These are phyloP conservation scores for Anoplophora glabripennis DNA, from an alignment of 1,140 invertebrate species.

Conservation along the genomic window DNA sequence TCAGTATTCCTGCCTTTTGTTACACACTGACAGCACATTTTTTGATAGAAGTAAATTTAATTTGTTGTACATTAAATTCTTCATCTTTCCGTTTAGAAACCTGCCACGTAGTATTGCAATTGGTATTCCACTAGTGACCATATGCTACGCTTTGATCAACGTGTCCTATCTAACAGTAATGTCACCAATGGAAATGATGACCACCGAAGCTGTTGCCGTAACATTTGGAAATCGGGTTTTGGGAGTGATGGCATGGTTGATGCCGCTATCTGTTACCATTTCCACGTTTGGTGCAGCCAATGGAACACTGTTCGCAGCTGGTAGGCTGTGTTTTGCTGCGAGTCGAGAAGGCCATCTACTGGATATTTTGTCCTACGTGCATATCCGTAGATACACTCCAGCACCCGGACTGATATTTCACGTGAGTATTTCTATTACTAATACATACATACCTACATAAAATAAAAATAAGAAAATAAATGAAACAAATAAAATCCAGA, in stretches of 20 bases:
- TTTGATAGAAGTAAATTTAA: too few relatives aligned
- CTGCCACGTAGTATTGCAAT: constrained; percentile 94
- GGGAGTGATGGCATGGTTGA: constrained; percentile 85
- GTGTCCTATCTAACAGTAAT: constrained; percentile 96
- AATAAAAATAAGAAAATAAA: too few relatives aligned
- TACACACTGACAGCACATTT: too few relatives aligned
- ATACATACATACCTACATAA: too few relatives aligned
- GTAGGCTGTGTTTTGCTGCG: constrained; percentile 90
- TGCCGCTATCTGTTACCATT: constrained; percentile 92
- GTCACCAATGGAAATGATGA: constrained; percentile 90
- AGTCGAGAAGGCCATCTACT: constrained; percentile 92
- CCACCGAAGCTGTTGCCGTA: constrained; percentile 94
- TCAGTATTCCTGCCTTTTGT: too few relatives aligned
- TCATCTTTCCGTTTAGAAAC: too few relatives aligned
- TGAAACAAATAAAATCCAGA: too few relatives aligned
- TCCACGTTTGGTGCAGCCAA: constrained; percentile 97
- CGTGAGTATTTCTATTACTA: constrained; percentile 69
- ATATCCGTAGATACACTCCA: constrained; percentile 86
- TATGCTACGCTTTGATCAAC: constrained; percentile 95
- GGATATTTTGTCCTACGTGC: constrained; percentile 90
- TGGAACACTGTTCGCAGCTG: constrained; percentile 89
- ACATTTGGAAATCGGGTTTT: constrained; percentile 76
- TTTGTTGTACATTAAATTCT: too few relatives aligned
- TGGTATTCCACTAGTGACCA: constrained; percentile 91
- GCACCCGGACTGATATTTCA: constrained; percentile 96